Evolutionary conservation across 2,113 vertebrate genomes (phyloP), one percentile per base, ranked within the genome.

Genomic region (Halcyon malimbica): DNA sequence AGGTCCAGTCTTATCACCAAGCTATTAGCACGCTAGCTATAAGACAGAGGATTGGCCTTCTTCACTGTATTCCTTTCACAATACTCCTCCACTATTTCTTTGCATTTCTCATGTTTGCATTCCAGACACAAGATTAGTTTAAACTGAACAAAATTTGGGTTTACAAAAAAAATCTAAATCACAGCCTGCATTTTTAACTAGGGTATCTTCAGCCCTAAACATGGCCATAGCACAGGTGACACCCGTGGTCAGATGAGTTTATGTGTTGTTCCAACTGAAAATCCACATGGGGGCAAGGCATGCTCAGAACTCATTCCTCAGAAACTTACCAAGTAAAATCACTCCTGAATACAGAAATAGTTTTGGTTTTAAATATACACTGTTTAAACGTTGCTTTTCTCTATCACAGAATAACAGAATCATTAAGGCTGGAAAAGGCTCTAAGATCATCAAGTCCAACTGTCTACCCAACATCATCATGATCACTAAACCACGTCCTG

Each of bases 161-260:
- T 16, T 68, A 51, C 4, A 53, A 31, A 87, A 57, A 64, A 44
- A 68, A 67, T 6, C 50, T 25, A 51, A 33, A 46, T 24, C 8
- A 31, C 0, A 0, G 20, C 4, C 25, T 1, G 1, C 50, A 71
- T 50, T 90, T 82, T 79, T 67, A 48, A n/a, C 19, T 24, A 29
- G 17, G 24, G 23, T 60, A 5, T 21, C 24, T 59, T 68, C 10
- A 17, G 24, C 10, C n/a, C 41, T 57, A 31, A 5, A 23, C 11
- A 57, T 5, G 33, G 33, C 25, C 37, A 29, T 8, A 62, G 35
- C 26, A 26, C 1, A 62, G 10, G 33, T 67, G 65, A 57, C 41
- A 57, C 23, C 26, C 26, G 4, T 31, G 42, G 16, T 68, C 41
- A 54, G 51, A 54, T 54, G 31, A 28, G 33, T 31, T 59, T 23